These are phyloP conservation scores for Tiphia femorata DNA, from an alignment of 2,888 invertebrate species.

Conservation along the genomic window DNA sequence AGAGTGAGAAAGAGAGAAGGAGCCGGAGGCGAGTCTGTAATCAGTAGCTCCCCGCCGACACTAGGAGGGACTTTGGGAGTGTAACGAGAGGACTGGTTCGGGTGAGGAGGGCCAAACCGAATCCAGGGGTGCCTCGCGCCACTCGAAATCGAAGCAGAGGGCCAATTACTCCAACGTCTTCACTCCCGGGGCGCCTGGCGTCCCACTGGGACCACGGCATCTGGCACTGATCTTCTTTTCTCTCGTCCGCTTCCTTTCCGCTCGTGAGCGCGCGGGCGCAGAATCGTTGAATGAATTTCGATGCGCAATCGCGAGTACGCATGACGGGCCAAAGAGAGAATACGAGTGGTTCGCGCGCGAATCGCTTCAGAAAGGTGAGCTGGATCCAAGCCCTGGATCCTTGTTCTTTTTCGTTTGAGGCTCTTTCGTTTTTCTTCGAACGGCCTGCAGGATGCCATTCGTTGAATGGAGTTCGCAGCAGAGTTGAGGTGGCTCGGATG, in stretches of 20 bases:
- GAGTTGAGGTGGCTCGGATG: too few relatives aligned
- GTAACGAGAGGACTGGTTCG: constrained; percentile 43
- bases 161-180: constrained; percentile 62
- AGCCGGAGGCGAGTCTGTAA: constrained; percentile 50
- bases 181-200: constrained; percentile 58
- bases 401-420: too few relatives aligned
- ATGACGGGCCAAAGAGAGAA: too few relatives aligned
- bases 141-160: constrained; percentile 54
- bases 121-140: too few relatives aligned
- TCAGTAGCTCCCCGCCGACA: constrained; percentile 57
- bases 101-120: constrained; percentile 32
- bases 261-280: neutral
- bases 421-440: too few relatives aligned
- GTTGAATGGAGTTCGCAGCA: too few relatives aligned
- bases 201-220: constrained; percentile 49
- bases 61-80: constrained; percentile 27
- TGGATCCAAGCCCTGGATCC: too few relatives aligned
- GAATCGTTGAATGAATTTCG: constrained; percentile 5
- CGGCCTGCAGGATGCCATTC: too few relatives aligned
- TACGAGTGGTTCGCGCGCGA: too few relatives aligned
- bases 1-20: constrained; percentile 8
- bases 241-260: constrained; percentile 8
- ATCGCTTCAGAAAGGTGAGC: too few relatives aligned
- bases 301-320: neutral
- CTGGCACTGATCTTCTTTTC: constrained; percentile 40